phyloP scores from a whole-genome alignment of 2,797 vertebrate species.

The Intellagama lesueurii region DNA sequence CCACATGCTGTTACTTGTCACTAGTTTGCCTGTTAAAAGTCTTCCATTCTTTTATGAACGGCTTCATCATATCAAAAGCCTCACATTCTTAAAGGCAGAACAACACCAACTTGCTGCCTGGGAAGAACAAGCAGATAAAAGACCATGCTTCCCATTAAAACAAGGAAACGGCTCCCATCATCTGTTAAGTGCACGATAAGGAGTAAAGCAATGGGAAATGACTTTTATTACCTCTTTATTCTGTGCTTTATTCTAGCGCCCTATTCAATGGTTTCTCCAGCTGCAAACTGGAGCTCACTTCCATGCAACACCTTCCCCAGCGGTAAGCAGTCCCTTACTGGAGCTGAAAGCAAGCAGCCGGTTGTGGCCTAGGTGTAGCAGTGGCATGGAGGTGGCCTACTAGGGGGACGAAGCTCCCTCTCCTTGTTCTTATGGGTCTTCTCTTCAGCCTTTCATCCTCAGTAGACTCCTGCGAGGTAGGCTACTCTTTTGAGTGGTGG shows the following conservation, averaged over 20 bases:
- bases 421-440: too few relatives aligned
- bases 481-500: background rate
- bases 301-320: background rate
- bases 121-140: background rate
- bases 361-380: background rate
- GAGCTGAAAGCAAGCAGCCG: background rate
- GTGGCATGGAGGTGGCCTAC: too few relatives aligned
- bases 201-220: background rate
- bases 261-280: background rate
- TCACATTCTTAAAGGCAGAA: background rate
- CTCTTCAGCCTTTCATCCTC: background rate
- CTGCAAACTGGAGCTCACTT: background rate
- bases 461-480: background rate
- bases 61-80: background rate
- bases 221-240: background rate
- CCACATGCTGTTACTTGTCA: background rate
- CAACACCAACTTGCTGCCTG: background rate
- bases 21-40: background rate
- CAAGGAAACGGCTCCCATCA: background rate
- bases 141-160: conserved; percentile 7
- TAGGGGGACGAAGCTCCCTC: too few relatives aligned
- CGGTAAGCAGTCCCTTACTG: background rate
- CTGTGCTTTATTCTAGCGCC: background rate
- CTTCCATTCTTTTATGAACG: background rate
- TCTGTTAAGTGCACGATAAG: background rate